Percentiles rank a stretch among this genome's conserved stretches.
Evolutionary conservation across 2,888 invertebrate genomes (phyloP).

Genomic region (Antheraea assamensis): DNA sequence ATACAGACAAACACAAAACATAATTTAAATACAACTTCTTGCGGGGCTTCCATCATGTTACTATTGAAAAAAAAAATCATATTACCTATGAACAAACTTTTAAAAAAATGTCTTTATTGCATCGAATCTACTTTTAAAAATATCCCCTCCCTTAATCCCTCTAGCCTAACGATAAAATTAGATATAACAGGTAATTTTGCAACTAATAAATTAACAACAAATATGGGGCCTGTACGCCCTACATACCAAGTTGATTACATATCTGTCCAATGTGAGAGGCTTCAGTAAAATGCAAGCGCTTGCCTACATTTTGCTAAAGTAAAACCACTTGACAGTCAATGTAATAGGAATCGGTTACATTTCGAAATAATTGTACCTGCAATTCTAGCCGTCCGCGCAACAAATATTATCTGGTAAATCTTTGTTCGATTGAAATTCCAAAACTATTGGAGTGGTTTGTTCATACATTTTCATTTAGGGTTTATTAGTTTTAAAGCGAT

Average conservation of each 20-base stretch:
- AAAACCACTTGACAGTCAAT: constrained; percentile 18
- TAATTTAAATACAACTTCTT: too few species aligned
- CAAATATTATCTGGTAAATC: constrained; percentile 24
- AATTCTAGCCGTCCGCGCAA: constrained; percentile 19
- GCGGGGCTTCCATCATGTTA: too few species aligned
- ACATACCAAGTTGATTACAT: constrained; percentile 16
- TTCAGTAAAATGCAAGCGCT: constrained; percentile 19
- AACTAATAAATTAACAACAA: constrained; percentile 9
- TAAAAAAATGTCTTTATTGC: background rate
- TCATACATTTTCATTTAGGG: background rate
- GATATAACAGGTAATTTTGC: background rate
- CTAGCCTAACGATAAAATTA: background rate
- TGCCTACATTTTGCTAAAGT: constrained; percentile 14
- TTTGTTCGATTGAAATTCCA: constrained; percentile 24
- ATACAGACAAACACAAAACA: too few species aligned
- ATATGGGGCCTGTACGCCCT: constrained; percentile 18
- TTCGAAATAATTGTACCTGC: constrained; percentile 29
- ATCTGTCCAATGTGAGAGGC: constrained; percentile 21
- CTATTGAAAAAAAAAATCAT: background rate
- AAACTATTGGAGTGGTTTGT: constrained; percentile 13
- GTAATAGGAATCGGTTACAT: constrained; percentile 23
- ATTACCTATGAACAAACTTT: background rate
- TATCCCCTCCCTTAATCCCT: background rate
- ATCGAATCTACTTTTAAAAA: background rate
- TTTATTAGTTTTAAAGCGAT: background rate